Base-by-base conservation (phyloP, 2,797 vertebrate species). In the Protosalanx chinensis region DNA sequence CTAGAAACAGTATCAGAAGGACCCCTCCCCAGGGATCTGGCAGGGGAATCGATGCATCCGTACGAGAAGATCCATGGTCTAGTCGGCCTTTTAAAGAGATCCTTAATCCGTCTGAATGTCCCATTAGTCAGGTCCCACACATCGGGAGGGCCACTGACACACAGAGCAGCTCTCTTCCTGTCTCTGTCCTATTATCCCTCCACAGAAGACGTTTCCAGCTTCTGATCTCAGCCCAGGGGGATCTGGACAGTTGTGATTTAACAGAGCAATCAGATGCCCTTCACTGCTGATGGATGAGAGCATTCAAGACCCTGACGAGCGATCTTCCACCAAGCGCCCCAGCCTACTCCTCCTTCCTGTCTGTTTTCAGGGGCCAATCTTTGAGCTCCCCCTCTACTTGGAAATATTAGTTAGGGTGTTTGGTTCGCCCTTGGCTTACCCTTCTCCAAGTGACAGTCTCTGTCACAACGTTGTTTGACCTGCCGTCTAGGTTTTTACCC, bases 221-320 rank as follows among this genome's bases (percentile, higher is more conserved):
- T 66, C 61, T 57, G 65, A 76, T 82, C 80, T 86, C 18, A 87
- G 75, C 85, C 76, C 83, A 91, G 80, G 87, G 82, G 87, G 85
- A 92, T 91, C 84, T 89, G 86, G 79, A 75, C 82, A 71, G 33
- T 73, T 58, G 79, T 86, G 92, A 93, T 92, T 93, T 92, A 93
- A 92, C 85, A 76, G 80, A 88, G 80, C 81, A 90, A 91, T 93
- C 90, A 91, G 73, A 78, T 85, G 68, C 37, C 58, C 89, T 90
- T 90, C 91, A 89, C 76, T 87, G 79, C 72, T 91, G 90, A 94
- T 83, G 86, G 88, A 93, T 93, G 77, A 68, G 64, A 86, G 80
- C 63, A 72, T 88, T 91, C 82, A 81, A 72, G 85, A 83, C 69
- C 20, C 23, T 88, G 82, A 82, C 84, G 86, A 78, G 84, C 82